Evolutionary conservation across 2,888 invertebrate genomes (phyloP).

Genomic region (Ectobius pallidus): DNA sequence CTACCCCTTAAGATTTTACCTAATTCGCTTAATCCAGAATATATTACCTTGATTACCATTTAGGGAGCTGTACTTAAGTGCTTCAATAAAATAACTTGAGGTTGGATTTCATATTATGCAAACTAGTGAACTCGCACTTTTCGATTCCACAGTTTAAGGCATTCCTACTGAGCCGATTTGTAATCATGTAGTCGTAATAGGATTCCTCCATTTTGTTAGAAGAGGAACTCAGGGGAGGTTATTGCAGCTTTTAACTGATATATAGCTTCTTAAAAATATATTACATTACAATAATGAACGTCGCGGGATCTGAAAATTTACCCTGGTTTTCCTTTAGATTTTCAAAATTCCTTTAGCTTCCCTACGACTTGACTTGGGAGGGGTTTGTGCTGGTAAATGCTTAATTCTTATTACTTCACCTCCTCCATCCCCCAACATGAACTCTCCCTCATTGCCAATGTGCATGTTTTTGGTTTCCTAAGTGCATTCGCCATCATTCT

Average conservation of each 20-base stretch:
- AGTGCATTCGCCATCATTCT: constrained; percentile 21
- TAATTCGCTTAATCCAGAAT: no score
- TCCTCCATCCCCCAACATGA: constrained; percentile 3
- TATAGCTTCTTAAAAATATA: not conserved
- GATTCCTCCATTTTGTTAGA: not conserved
- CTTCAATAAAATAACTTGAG: no score
- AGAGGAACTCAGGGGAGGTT: no score
- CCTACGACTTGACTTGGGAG: not conserved
- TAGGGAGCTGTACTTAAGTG: no score
- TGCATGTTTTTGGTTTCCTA: constrained; percentile 29
- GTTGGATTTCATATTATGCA: no score
- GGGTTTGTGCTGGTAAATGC: constrained; percentile 20
- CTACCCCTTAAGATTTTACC: no score
- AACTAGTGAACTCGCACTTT: no score
- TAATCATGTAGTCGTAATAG: not conserved
- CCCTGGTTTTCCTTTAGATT: not conserved
- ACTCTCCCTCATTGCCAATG: constrained; percentile 6
- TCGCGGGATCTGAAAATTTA: not conserved
- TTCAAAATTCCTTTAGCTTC: not conserved
- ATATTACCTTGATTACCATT: no score
- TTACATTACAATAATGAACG: not conserved
- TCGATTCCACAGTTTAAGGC: no score
- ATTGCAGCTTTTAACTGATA: not conserved
- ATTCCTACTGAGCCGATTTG: no score
- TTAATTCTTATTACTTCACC: constrained; percentile 20